phyloP scores from a whole-genome alignment of 2,797 vertebrate genomes.

The Columba guinea region DNA sequence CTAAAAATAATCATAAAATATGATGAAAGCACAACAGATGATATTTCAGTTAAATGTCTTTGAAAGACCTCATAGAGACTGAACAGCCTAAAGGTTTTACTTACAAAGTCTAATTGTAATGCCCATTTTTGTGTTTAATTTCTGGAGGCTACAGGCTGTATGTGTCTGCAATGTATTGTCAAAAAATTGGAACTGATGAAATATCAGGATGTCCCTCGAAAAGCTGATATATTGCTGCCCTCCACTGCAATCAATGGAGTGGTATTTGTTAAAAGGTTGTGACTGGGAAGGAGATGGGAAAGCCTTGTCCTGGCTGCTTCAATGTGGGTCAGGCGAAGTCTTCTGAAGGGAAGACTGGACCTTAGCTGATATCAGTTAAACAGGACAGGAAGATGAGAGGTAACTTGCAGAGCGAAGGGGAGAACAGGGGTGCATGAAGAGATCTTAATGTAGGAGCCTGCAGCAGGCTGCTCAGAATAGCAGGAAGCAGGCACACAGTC shows the following conservation, averaged over 20 bases:
- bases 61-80: neutral
- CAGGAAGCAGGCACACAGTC: neutral
- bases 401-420: neutral
- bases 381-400: neutral
- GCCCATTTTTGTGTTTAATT: neutral
- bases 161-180: neutral
- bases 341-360: neutral
- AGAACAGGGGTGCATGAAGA: neutral
- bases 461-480: neutral
- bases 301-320: neutral
- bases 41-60: neutral
- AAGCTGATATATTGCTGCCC: neutral
- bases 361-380: neutral
- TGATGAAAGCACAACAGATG: neutral
- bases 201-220: neutral
- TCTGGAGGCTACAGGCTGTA: neutral
- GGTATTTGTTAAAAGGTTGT: neutral
- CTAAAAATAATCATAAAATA: neutral
- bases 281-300: neutral
- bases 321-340: neutral
- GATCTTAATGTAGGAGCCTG: neutral
- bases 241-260: neutral
- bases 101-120: neutral
- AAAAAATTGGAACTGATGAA: neutral
- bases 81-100: neutral